These are phyloP conservation scores for Eulithis prunata DNA, from an alignment of 2,888 invertebrate genomes.

Conservation along the genomic window DNA sequence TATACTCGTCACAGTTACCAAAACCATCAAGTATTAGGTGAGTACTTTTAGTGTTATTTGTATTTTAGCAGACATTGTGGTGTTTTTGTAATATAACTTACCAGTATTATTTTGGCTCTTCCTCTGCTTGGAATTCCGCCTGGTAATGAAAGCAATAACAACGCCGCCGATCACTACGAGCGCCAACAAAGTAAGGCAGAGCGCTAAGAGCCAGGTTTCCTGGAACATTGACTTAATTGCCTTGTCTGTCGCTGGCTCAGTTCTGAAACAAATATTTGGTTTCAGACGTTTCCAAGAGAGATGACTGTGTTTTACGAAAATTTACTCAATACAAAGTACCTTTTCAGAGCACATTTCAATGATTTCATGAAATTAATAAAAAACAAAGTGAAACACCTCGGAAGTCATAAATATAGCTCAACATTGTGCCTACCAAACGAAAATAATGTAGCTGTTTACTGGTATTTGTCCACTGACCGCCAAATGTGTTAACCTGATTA, in stretches of 20 bases:
- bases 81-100: conserved; percentile 44
- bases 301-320: conserved; percentile 3
- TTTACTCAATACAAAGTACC: background rate
- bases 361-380: no score
- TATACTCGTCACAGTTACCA: background rate
- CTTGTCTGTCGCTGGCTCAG: conserved; percentile 79
- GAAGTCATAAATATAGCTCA: no score
- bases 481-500: no score
- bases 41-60: background rate
- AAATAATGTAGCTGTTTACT: no score
- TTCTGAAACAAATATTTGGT: conserved; percentile 64
- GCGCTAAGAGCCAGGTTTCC: conserved; percentile 78
- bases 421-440: no score
- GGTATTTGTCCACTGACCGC: no score
- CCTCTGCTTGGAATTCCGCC: conserved; percentile 71
- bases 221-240: conserved; percentile 78
- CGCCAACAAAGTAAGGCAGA: conserved; percentile 72
- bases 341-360: background rate
- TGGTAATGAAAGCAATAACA: conserved; percentile 69
- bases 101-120: conserved; percentile 73
- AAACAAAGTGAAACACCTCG: no score
- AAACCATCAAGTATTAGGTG: no score
- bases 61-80: background rate
- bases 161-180: conserved; percentile 70
- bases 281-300: conserved; percentile 23